phyloP scores from a whole-genome alignment of 2,797 vertebrate genomes.

The Pseudomugil tenellus region DNA sequence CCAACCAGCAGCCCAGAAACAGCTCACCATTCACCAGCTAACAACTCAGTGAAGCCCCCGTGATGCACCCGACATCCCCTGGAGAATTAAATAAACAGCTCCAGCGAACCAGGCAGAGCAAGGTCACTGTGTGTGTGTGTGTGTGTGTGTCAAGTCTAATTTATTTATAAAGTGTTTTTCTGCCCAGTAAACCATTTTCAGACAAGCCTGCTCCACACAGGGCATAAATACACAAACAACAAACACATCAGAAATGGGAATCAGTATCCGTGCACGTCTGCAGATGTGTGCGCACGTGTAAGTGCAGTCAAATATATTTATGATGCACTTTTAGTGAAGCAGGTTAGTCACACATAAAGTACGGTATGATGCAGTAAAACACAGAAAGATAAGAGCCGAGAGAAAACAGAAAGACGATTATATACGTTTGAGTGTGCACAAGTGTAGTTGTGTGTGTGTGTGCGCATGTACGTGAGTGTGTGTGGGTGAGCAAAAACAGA shows the following conservation, averaged over 20 bases:
- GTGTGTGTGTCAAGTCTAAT: constrained; percentile 26
- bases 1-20: constrained; percentile 12
- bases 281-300: background rate
- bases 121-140: constrained; percentile 25
- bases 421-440: constrained; percentile 7
- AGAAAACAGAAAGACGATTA: constrained; percentile 17
- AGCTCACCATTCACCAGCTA: constrained; percentile 21
- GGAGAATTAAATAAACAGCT: constrained; percentile 20
- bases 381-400: constrained; percentile 21
- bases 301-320: constrained; percentile 37
- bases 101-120: constrained; percentile 11
- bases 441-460: constrained; percentile 19
- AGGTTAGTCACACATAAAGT: constrained; percentile 25
- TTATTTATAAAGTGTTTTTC: constrained; percentile 41
- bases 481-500: constrained; percentile 12
- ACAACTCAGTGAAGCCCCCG: constrained; percentile 3
- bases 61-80: background rate
- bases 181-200: constrained; percentile 39
- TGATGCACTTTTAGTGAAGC: constrained; percentile 43
- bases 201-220: constrained; percentile 21
- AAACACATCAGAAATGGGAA: constrained; percentile 23
- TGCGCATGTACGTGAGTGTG: background rate
- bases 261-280: background rate
- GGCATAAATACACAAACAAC: constrained; percentile 37
- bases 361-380: constrained; percentile 24